Base-by-base conservation (phyloP, 1,140 invertebrate genomes). In the Acromyrmex charruanus region DNA sequence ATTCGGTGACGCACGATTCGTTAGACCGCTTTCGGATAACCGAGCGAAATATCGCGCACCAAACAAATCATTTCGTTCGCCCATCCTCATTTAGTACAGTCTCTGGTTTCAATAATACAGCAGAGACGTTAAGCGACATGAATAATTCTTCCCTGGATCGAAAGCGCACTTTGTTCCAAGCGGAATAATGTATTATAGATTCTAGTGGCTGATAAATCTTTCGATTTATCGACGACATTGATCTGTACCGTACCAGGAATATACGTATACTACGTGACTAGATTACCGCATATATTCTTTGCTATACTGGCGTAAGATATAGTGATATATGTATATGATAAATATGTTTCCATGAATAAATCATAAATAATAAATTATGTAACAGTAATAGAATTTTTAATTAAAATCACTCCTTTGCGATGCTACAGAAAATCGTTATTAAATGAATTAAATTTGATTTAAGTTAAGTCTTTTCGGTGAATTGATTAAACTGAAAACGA, bases 181-280 rank as follows among this genome's bases (percentile, higher is more conserved):
- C 21, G 39, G 31, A 74, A 63, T 84, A 84, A 84, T 84, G 39
- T 74, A 84, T 84, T 84, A 63, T 75, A 74, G 80, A 84, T 84
- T 71, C 39, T 63, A 74, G 80, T 75, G 31, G 69, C 80, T 84
- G 80, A 84, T 84, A 84, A 84, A 84, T 84, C 80, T 84, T 63
- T 61, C 55, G 80, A 84, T 84, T 84, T 84, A 84, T 84, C 80
- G 80, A 21, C 69, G 80, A 84, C 80, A 84, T 84, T 84, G 80
- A 84, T 84, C 80, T 74, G 55, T 71, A 18, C 39, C 68, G 80
- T 61, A 84, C 53, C 69, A n/a, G 25, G 44, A 39, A 84, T 84
- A 28, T 49, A 84, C 55, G 68, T 82, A 58, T 18, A 69, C 53
- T 81, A 81, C 77, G 77, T 81, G 80, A 74, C 80, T 84, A 75